Percentiles rank a stretch among this genome's conserved stretches.
Evolutionary conservation across 2,888 invertebrate species (phyloP).

Genomic region (Luperina nickerlii): DNA sequence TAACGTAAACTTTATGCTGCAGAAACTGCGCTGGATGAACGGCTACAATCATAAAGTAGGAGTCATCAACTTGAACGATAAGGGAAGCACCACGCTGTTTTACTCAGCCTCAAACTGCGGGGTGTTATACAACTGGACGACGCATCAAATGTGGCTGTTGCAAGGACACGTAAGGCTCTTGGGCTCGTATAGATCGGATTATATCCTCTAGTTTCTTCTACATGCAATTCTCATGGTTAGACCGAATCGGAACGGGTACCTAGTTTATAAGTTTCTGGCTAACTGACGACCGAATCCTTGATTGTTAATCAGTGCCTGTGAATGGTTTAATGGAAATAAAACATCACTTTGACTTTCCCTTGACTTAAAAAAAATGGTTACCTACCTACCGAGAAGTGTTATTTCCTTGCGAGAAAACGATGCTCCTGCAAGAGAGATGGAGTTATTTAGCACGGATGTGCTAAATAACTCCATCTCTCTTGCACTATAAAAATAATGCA

Average conservation of each 20-base stretch:
- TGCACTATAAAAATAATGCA: neutral
- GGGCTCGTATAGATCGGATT: neutral
- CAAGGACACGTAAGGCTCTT: slow-evolving; percentile 92
- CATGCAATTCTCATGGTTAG: neutral
- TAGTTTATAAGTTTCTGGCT: neutral
- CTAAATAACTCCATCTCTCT: neutral
- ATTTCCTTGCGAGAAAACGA: neutral
- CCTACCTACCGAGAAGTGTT: neutral
- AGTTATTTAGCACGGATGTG: too few species aligned
- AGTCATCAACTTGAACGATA: slow-evolving; percentile 90
- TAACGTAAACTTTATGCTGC: slow-evolving; percentile 14
- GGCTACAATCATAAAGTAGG: slow-evolving; percentile 91
- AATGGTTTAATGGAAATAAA: neutral
- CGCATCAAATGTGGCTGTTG: slow-evolving; percentile 90
- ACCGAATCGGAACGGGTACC: neutral
- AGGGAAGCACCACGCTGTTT: slow-evolving; percentile 88
- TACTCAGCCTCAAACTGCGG: slow-evolving; percentile 92
- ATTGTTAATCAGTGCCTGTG: neutral
- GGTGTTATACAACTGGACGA: slow-evolving; percentile 91
- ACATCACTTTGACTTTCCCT: neutral
- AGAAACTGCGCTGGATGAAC: slow-evolving; percentile 92
- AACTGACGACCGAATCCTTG: neutral
- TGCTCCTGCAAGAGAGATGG: too few species aligned
- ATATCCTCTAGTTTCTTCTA: neutral
- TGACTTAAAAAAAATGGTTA: neutral